Percentiles rank a stretch among this genome's conserved stretches.
phyloP scores from a whole-genome alignment of 2,113 vertebrate species.

The Callaeas wilsoni region DNA sequence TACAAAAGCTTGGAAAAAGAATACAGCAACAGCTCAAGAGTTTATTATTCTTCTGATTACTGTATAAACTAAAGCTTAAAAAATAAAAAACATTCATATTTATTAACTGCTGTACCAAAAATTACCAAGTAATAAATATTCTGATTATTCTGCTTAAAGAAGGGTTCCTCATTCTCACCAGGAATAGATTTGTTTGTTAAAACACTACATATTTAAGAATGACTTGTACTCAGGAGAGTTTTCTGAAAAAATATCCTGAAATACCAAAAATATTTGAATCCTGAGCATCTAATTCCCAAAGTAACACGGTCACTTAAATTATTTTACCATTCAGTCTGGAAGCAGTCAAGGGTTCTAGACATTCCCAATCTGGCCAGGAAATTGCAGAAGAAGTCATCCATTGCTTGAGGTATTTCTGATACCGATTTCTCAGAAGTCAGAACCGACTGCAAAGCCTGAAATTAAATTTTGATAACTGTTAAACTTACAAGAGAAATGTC shows the following conservation, averaged over 20 bases:
- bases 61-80: not conserved
- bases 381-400: constrained; percentile 86
- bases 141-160: not conserved
- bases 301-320: not conserved
- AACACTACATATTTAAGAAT: not conserved
- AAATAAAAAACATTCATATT: not conserved
- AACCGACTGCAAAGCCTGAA: constrained; percentile 54
- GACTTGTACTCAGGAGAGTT: not conserved
- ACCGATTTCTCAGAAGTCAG: constrained; percentile 17
- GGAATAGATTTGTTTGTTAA: not conserved
- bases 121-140: not conserved
- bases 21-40: not conserved
- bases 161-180: not conserved
- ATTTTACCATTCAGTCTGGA: constrained; percentile 88
- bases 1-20: not conserved
- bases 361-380: constrained; percentile 87
- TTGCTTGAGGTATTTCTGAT: constrained; percentile 60
- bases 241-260: not conserved
- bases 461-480: constrained; percentile 32
- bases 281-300: not conserved
- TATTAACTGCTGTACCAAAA: not conserved
- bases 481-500: not conserved
- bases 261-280: not conserved
- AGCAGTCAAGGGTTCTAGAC: constrained; percentile 86
- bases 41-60: not conserved